phyloP scores from a whole-genome alignment of 1,140 invertebrate genomes.

The Pinna nobilis region DNA sequence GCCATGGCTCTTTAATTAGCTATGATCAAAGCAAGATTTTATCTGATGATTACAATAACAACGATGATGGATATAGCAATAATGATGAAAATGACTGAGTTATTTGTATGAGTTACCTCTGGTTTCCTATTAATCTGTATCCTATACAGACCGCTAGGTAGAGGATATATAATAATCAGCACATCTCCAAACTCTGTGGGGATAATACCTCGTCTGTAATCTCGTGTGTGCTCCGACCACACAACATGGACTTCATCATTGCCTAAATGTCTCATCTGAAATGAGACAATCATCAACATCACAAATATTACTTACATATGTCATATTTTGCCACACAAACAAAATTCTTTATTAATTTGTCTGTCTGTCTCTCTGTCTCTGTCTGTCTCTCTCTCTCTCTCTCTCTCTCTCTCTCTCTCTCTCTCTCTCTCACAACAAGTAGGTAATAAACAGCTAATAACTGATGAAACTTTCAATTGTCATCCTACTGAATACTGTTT shows the following conservation, averaged over 20 bases:
- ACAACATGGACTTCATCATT: slow-evolving; percentile 99
- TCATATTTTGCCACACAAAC: neutral
- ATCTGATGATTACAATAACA: too few species aligned
- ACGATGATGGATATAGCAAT: neutral
- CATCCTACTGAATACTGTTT: too few species aligned
- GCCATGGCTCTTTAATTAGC: too few species aligned
- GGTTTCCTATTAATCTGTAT: slow-evolving; percentile 90
- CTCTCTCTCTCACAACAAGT: too few species aligned
- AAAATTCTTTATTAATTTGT: too few species aligned
- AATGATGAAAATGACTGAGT: too few species aligned
- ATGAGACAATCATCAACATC: slow-evolving; percentile 16
- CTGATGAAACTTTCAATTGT: too few species aligned
- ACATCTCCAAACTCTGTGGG: slow-evolving; percentile 99
- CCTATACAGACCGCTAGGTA: slow-evolving; percentile 86
- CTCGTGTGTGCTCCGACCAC: slow-evolving; percentile 97
- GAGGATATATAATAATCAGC: slow-evolving; percentile 95
- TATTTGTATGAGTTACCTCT: slow-evolving; percentile 79
- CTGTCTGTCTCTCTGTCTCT: too few species aligned
- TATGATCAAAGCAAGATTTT: too few species aligned
- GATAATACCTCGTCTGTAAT: slow-evolving; percentile 97
- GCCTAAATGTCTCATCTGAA: slow-evolving; percentile 92
- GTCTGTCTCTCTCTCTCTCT: too few species aligned
- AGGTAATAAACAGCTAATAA: too few species aligned
- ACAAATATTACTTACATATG: neutral
- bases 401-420: too few species aligned